Evolutionary conservation across 2,797 vertebrate genomes (phyloP).

Genomic region (Microcaecilia unicolor): DNA sequence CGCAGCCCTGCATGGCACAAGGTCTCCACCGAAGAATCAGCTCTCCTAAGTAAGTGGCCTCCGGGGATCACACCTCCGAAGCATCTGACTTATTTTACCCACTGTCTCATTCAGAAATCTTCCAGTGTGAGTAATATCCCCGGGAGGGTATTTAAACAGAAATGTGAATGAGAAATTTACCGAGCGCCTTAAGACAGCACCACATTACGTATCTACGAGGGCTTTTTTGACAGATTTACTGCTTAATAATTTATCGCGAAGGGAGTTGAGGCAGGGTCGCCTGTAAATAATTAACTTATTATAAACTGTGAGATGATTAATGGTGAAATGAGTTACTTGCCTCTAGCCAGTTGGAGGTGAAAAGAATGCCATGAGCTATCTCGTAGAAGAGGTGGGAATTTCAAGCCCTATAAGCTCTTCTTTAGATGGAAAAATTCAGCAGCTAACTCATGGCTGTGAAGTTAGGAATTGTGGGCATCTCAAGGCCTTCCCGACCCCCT

Average conservation of each 20-base stretch:
- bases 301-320: conserved; percentile 28
- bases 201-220: conserved; percentile 45
- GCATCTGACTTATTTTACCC: not conserved
- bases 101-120: conserved; percentile 21
- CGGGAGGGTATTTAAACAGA: conserved; percentile 21
- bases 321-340: conserved; percentile 13
- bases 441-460: too few species aligned
- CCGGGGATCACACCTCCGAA: too few species aligned
- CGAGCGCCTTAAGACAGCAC: conserved; percentile 32
- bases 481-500: too few species aligned
- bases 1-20: not conserved
- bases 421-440: too few species aligned
- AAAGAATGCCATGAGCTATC: too few species aligned
- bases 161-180: conserved; percentile 41
- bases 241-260: conserved; percentile 42
- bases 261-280: conserved; percentile 37
- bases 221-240: conserved; percentile 39
- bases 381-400: too few species aligned
- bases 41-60: too few species aligned
- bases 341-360: not conserved
- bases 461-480: too few species aligned
- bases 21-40: not conserved
- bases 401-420: too few species aligned
- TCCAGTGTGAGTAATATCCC: conserved; percentile 18
- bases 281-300: conserved; percentile 50